phyloP scores from a whole-genome alignment of 2,888 invertebrate species.

The Callosobruchus maculatus region DNA sequence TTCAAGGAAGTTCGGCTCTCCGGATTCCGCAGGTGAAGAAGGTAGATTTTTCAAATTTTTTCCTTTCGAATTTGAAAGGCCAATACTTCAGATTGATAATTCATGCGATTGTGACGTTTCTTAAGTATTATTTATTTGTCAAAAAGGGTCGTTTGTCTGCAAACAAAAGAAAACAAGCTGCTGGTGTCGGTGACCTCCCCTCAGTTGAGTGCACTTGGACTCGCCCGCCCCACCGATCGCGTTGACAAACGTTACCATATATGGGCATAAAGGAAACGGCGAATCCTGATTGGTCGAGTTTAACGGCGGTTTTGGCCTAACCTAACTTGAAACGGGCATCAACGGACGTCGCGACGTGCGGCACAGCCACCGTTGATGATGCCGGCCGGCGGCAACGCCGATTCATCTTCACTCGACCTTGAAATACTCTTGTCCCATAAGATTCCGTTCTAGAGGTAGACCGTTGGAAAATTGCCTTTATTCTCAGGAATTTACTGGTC shows the following conservation, averaged over 20 bases:
- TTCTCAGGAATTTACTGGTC: not conserved
- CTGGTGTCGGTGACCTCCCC: slow-evolving; percentile 34
- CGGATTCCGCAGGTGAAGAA: slow-evolving; percentile 31
- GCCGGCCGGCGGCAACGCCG: not conserved
- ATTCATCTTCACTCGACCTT: slow-evolving; percentile 33
- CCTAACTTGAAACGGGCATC: slow-evolving; percentile 40
- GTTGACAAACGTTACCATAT: slow-evolving; percentile 73
- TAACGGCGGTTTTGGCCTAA: slow-evolving; percentile 40
- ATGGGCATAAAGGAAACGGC: slow-evolving; percentile 73
- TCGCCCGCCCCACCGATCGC: slow-evolving; percentile 53
- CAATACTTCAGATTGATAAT: slow-evolving; percentile 14
- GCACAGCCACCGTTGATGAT: slow-evolving; percentile 13
- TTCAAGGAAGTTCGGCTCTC: slow-evolving; percentile 37
- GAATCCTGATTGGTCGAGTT: slow-evolving; percentile 59
- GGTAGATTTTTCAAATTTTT: slow-evolving; percentile 37
- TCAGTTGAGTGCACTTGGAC: slow-evolving; percentile 36
- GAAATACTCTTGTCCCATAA: slow-evolving; percentile 29
- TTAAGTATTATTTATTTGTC: slow-evolving; percentile 18
- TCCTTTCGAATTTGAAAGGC: slow-evolving; percentile 8
- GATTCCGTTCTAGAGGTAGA: not conserved
- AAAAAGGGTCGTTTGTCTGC: slow-evolving; percentile 20
- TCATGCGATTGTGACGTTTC: slow-evolving; percentile 19
- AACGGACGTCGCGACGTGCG: slow-evolving; percentile 23
- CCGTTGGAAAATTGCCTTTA: not conserved
- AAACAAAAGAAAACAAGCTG: slow-evolving; percentile 25